phyloP scores from a whole-genome alignment of 1,140 invertebrate genomes.

The Adelges cooleyi region DNA sequence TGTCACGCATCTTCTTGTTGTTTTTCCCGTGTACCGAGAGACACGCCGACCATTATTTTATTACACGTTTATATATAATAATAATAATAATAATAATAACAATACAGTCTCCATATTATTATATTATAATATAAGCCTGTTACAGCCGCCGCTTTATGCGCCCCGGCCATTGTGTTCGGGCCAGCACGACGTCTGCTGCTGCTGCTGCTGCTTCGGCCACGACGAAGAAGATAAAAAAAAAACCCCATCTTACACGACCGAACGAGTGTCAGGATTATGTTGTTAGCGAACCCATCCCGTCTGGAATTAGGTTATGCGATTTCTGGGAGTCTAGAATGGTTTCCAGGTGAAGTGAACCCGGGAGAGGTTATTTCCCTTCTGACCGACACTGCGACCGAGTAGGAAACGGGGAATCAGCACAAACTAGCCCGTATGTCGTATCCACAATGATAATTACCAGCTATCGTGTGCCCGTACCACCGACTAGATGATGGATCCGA shows the following conservation, averaged over 20 bases:
- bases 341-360: background rate
- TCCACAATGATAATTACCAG: background rate
- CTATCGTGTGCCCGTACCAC: background rate
- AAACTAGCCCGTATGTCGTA: background rate
- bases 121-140: too few relatives aligned
- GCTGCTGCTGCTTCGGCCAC: too few relatives aligned
- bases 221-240: too few relatives aligned
- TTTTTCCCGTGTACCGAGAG: background rate
- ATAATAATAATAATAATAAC: too few relatives aligned
- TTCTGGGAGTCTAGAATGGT: background rate
- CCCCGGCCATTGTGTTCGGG: background rate
- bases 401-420: slow-evolving; percentile 1
- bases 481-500: slow-evolving; percentile 19
- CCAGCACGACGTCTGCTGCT: background rate
- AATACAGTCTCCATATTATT: too few relatives aligned
- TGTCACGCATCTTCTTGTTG: background rate
- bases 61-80: background rate
- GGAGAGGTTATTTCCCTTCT: too few relatives aligned
- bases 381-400: too few relatives aligned
- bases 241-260: too few relatives aligned
- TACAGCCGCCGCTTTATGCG: background rate
- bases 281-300: too few relatives aligned
- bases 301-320: too few relatives aligned
- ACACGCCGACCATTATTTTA: background rate
- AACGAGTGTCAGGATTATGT: too few relatives aligned